Percentiles rank a stretch among this genome's conserved stretches.
Conservation (phyloP, 2,888 invertebrate species). For the Myopa testacea region DNA sequence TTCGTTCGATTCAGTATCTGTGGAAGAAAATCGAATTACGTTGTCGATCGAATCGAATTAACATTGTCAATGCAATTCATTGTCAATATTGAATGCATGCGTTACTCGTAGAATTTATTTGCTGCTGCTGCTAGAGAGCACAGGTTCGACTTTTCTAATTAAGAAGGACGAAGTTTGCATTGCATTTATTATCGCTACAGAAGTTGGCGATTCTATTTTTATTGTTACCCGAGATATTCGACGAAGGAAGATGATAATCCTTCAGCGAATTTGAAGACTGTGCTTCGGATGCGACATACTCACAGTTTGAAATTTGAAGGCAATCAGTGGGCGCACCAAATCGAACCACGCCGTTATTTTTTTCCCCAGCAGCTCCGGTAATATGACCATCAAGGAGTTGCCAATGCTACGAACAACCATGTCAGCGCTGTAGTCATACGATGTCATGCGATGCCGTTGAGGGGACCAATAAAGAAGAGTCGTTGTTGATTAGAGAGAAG, state of each 20-base stretch:
- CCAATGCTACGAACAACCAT: constrained; percentile 91
- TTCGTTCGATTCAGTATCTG: constrained; percentile 95
- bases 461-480: not conserved
- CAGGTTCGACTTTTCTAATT: too few relatives aligned
- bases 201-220: too few relatives aligned
- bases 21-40: constrained; percentile 46
- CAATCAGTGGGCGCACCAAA: constrained; percentile 89
- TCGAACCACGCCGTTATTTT: constrained; percentile 93
- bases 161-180: too few relatives aligned
- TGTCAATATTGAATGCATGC: too few relatives aligned
- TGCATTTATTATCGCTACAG: too few relatives aligned
- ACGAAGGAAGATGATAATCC: too few relatives aligned
- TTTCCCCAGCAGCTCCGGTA: constrained; percentile 88
- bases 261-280: too few relatives aligned
- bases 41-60: not conserved
- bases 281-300: constrained; percentile 63
- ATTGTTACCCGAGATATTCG: too few relatives aligned
- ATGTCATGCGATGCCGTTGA: not conserved
- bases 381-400: constrained; percentile 88
- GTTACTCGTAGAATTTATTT: too few relatives aligned
- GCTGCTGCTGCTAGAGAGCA: too few relatives aligned
- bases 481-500: not conserved
- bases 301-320: constrained; percentile 95
- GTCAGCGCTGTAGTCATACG: constrained; percentile 74
- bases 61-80: not conserved